Percentiles rank a stretch among this genome's conserved stretches.
Conservation (phyloP, 1,140 invertebrate species). For the Apolygus lucorum region DNA sequence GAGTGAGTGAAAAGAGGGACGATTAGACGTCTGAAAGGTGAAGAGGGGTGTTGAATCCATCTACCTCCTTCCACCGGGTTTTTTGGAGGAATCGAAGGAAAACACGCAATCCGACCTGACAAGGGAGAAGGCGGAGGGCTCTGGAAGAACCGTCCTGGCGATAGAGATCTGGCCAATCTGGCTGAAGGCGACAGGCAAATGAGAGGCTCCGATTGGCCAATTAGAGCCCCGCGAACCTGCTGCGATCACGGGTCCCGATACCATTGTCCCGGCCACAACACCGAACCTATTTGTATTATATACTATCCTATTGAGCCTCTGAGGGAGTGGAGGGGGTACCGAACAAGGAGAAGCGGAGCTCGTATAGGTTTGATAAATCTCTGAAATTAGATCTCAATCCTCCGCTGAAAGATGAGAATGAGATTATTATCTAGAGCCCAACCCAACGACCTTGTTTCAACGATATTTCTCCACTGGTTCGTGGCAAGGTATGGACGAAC, state of each 20-base stretch:
- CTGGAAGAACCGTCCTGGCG: not conserved
- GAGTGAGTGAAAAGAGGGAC: not conserved
- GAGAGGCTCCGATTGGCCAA: not conserved
- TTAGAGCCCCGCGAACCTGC: not conserved
- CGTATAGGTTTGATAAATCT: not conserved
- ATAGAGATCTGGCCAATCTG: not conserved
- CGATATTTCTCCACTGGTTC: no score
- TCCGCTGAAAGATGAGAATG: not conserved
- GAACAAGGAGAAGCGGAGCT: not conserved
- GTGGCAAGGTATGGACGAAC: no score
- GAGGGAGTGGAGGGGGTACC: not conserved
- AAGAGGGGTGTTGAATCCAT: not conserved
- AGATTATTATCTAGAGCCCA: not conserved
- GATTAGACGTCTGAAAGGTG: constrained; percentile 2
- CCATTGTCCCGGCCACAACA: not conserved
- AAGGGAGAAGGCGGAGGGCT: not conserved
- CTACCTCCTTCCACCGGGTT: no score
- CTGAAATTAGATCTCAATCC: not conserved
- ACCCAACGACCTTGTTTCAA: not conserved
- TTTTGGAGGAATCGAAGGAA: not conserved
- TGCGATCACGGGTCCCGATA: not conserved
- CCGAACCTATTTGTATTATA: not conserved
- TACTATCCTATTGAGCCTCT: not conserved
- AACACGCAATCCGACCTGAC: no score
- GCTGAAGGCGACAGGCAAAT: not conserved